Percentiles rank a stretch among this genome's conserved stretches.
Conservation (phyloP, 2,113 vertebrate species). For the Siniperca chuatsi region DNA sequence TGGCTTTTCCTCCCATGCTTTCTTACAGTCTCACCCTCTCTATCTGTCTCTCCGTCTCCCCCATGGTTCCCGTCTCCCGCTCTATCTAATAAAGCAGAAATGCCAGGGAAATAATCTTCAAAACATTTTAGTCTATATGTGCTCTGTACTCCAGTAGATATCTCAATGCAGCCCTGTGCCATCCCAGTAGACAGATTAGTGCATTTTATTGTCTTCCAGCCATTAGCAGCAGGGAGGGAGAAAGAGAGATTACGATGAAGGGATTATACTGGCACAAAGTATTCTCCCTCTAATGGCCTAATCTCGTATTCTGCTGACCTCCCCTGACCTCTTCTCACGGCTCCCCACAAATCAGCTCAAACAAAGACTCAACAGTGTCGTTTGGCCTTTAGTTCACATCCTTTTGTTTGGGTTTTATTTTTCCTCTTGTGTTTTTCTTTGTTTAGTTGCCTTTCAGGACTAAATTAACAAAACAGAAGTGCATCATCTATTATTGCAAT, state of each 20-base stretch:
- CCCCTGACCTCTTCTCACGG: conserved; percentile 73
- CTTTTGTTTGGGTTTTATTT: conserved; percentile 61
- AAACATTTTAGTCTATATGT: conserved; percentile 66
- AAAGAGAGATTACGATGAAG: conserved; percentile 74
- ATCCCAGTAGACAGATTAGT: conserved; percentile 72
- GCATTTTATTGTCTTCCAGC: conserved; percentile 79
- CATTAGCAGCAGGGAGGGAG: conserved; percentile 70
- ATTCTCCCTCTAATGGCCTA: conserved; percentile 78
- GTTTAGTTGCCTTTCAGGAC: conserved; percentile 46
- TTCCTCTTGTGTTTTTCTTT: conserved; percentile 47
- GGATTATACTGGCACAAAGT: conserved; percentile 76
- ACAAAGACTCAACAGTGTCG: conserved; percentile 59
- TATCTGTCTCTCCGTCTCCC: conserved; percentile 4
- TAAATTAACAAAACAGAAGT: conserved; percentile 59
- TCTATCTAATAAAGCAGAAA: conserved; percentile 76
- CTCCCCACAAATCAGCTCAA: conserved; percentile 71
- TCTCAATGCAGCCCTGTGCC: conserved; percentile 46
- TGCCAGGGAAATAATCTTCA: conserved; percentile 74
- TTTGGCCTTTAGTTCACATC: conserved; percentile 41
- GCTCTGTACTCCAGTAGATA: conserved; percentile 50
- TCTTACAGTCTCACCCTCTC: conserved; percentile 15
- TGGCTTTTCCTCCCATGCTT: not conserved
- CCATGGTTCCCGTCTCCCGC: not conserved
- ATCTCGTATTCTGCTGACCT: conserved; percentile 76
- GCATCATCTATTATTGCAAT: conserved; percentile 7